Evolutionary conservation across 2,797 vertebrate species (phyloP).

Genomic region (Rhinichthys osculus): DNA sequence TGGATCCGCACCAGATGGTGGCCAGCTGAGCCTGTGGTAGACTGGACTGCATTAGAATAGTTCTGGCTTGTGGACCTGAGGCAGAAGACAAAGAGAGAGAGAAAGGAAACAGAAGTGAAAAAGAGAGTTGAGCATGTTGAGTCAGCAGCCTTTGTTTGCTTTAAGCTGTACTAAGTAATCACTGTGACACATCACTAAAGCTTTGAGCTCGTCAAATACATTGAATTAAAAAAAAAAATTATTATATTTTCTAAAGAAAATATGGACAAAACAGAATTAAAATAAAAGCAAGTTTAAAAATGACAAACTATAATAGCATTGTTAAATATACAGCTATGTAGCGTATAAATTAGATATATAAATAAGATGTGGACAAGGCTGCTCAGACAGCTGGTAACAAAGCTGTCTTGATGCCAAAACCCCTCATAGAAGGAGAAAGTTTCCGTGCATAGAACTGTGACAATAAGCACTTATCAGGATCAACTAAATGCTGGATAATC

Average conservation of each 20-base stretch:
- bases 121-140: constrained; percentile 23
- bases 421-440: background rate
- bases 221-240: background rate
- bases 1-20: constrained; percentile 89
- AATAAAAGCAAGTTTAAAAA: background rate
- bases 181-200: constrained; percentile 27
- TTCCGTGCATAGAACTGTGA: background rate
- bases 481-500: background rate
- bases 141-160: constrained; percentile 29
- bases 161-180: constrained; percentile 14
- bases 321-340: background rate
- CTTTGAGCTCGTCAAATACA: background rate
- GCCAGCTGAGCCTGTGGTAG: constrained; percentile 96
- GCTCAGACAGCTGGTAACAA: background rate
- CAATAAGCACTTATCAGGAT: background rate
- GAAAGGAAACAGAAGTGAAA: background rate
- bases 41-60: constrained; percentile 98
- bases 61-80: constrained; percentile 95
- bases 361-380: background rate
- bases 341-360: background rate
- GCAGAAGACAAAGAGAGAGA: constrained; percentile 17
- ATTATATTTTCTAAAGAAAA: background rate
- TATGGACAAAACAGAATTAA: background rate
- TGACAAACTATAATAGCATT: background rate
- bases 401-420: background rate